A percentile compares a stretch with the other conserved stretches of the same genome.
phyloP scores from a whole-genome alignment of 2,797 vertebrate species.

The Adelosebastes latens region DNA sequence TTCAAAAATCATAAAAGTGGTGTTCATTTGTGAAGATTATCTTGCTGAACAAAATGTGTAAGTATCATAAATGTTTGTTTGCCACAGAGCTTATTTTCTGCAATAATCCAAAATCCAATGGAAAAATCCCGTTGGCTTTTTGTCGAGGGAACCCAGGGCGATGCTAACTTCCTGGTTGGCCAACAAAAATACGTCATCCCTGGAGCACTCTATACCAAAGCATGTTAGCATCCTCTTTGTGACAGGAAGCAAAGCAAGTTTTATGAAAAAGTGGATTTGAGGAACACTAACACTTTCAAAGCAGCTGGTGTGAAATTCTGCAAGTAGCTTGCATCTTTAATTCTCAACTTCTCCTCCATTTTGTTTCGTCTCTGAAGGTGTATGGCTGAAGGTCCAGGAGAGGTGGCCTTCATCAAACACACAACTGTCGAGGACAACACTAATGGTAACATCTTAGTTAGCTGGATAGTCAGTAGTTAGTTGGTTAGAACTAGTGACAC shows the following conservation, averaged over 20 bases:
- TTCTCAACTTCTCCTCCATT: background rate
- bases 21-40: too few relatives aligned
- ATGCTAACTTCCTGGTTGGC: too few relatives aligned
- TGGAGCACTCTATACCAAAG: background rate
- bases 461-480: background rate
- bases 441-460: slow-evolving; percentile 74
- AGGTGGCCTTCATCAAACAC: slow-evolving; percentile 91
- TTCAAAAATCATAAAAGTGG: too few relatives aligned
- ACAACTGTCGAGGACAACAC: slow-evolving; percentile 87
- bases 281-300: background rate
- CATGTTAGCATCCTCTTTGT: background rate
- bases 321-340: background rate
- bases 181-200: too few relatives aligned
- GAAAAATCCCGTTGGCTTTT: too few relatives aligned
- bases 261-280: background rate
- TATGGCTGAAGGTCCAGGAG: slow-evolving; percentile 84
- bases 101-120: too few relatives aligned
- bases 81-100: too few relatives aligned
- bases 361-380: slow-evolving; percentile 80
- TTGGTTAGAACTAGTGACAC: background rate
- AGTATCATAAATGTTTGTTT: too few relatives aligned
- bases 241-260: background rate
- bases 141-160: too few relatives aligned
- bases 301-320: background rate
- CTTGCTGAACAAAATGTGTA: too few relatives aligned